Percentiles rank a stretch among this genome's conserved stretches.
Evolutionary conservation across 2,113 vertebrate species (phyloP).

Genomic region (Telmatochromis sp.): DNA sequence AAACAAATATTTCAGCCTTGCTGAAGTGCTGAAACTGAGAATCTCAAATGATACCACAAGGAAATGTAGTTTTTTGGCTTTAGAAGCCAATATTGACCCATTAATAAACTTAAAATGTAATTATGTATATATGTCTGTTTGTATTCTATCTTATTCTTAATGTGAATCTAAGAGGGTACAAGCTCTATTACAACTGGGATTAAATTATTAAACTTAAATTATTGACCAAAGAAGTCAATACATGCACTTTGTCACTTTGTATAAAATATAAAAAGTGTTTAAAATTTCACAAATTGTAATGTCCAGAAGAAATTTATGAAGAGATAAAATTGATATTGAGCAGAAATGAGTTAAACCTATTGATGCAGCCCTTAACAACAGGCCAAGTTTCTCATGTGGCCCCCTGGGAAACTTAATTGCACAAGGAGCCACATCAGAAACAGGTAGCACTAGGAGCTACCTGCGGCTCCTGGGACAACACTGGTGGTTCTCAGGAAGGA

Average conservation of each 20-base stretch:
- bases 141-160: background rate
- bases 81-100: background rate
- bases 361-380: background rate
- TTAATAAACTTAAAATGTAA: background rate
- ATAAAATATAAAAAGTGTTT: background rate
- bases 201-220: accelerated
- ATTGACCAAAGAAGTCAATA: background rate
- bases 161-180: background rate
- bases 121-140: background rate
- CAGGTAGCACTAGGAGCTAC: background rate
- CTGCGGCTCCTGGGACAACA: background rate
- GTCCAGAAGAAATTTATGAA: background rate
- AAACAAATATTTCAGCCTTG: background rate
- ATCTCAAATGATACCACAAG: background rate
- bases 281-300: background rate
- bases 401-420: background rate
- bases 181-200: background rate
- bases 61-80: background rate
- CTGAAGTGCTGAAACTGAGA: background rate
- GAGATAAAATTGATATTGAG: accelerated
- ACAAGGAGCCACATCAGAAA: too few relatives aligned
- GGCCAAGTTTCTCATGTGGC: background rate
- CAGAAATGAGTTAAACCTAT: accelerated
- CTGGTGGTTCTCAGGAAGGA: background rate
- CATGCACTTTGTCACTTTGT: background rate